These are phyloP conservation scores for Lepidurus packardi DNA, from an alignment of 1,140 invertebrate species.

Conservation along the genomic window DNA sequence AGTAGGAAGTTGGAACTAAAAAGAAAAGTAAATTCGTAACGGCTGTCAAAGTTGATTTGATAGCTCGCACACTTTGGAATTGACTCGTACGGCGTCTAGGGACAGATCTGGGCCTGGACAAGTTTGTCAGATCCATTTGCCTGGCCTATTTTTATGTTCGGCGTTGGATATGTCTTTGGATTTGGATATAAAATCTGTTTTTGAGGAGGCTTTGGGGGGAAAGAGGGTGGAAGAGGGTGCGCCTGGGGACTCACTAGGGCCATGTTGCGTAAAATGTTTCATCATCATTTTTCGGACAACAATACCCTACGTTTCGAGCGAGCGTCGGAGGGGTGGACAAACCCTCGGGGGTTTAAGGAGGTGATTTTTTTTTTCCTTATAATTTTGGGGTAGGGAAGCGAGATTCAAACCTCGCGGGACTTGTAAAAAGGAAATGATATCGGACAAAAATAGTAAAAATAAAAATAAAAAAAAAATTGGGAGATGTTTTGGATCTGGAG, in stretches of 20 bases:
- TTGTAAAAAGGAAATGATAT: background rate
- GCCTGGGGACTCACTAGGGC: background rate
- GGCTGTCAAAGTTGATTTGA: background rate
- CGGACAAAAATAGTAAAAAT: background rate
- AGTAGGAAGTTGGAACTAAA: too few species aligned
- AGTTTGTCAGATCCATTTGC: slow-evolving; percentile 14
- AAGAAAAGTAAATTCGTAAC: background rate
- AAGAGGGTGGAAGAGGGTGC: background rate
- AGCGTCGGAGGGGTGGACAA: background rate
- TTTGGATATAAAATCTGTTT: background rate
- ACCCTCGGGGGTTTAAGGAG: background rate
- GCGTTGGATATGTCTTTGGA: background rate
- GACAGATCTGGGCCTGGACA: slow-evolving; percentile 9
- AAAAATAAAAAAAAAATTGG: too few species aligned
- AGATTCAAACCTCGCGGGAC: slow-evolving; percentile 14
- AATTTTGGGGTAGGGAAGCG: background rate
- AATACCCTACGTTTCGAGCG: background rate
- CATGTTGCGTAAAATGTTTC: slow-evolving; percentile 22
- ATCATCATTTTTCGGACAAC: slow-evolving; percentile 22
- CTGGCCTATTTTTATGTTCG: background rate
- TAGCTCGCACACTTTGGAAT: slow-evolving; percentile 7
- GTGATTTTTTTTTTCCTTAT: background rate
- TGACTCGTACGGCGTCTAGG: background rate
- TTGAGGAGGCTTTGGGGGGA: background rate
- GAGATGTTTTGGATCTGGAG: too few species aligned